Evolutionary conservation across 2,113 vertebrate genomes (phyloP).

Genomic region (Triplophysa tibetana): DNA sequence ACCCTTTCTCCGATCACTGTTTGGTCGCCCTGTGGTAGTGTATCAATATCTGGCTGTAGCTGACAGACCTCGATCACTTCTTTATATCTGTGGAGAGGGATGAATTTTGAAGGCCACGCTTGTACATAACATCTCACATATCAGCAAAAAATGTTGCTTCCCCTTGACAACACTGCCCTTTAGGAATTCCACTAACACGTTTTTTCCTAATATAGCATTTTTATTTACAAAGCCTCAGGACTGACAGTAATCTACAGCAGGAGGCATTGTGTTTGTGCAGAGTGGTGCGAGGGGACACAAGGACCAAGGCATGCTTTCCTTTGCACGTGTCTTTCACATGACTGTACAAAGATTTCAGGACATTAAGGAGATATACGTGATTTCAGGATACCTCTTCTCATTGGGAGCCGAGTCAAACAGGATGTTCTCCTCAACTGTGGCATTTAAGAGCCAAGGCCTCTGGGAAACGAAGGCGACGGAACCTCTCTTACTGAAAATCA

Average conservation of each 20-base stretch:
- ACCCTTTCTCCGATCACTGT: constrained; percentile 97
- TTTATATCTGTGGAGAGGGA: constrained; percentile 81
- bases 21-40: constrained; percentile 94
- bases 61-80: constrained; percentile 94
- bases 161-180: background rate
- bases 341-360: constrained; percentile 29
- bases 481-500: constrained; percentile 80
- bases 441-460: constrained; percentile 96
- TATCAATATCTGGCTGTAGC: constrained; percentile 94
- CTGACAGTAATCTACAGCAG: constrained; percentile 6
- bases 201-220: background rate
- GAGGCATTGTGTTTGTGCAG: constrained; percentile 48
- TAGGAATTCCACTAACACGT: background rate
- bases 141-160: background rate
- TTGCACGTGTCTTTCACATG: constrained; percentile 18
- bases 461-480: constrained; percentile 95
- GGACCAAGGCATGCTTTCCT: constrained; percentile 4
- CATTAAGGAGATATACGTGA: constrained; percentile 5
- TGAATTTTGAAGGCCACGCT: background rate
- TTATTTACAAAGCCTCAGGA: background rate
- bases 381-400: constrained; percentile 82
- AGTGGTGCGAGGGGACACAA: constrained; percentile 11
- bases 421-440: constrained; percentile 94
- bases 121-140: background rate
- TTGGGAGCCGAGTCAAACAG: constrained; percentile 93